Base-by-base conservation (phyloP, 2,113 vertebrate species). In the Poeciliopsis retropinna region DNA sequence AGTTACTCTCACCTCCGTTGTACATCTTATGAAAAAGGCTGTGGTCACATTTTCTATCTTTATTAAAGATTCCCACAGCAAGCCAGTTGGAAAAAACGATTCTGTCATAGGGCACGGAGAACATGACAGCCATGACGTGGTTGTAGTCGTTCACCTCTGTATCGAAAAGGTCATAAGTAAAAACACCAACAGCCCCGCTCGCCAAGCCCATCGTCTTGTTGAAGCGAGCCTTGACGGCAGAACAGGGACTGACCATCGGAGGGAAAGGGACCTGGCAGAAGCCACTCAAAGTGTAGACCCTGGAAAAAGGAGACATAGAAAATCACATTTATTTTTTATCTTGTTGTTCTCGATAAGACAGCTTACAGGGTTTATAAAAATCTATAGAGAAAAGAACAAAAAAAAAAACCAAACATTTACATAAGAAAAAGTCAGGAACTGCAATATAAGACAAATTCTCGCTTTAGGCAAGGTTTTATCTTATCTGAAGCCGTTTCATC, bases 141-240 rank as follows among this genome's bases (percentile, higher is more conserved):
- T 2, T 89, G 51, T 74, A 86, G 82, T 92, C 88, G 0, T 86
- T 82, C 13, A 72, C 25, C 15, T 87, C 70, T 0, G 62, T 1
- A 2, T 90, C 90, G 79, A 80, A 51, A 17, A 92, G 78, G 76
- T 92, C 89, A 1, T 89, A 92, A 70, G 89, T 91, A 60, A 91
- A 86, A 66, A 91, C 89, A 0, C 91, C 85, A 0, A 92, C 87
- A 0, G 88, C 19, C 0, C 91, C 91, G 0, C 85, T 90, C 0
- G 88, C 88, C 2, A 79, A 60, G 3, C 85, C 88, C 0, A 64
- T 83, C 47, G 6, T 72, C 31, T 92, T 92, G 70, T 85, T 91
- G 67, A 92, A 92, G 31, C 83, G 5, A 0, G 67, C 79, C 0
- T 3, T 83, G 54, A 14, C 81, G 1, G 1, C 0, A 0, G 85